Conservation (phyloP, 2,797 vertebrate genomes). For the Sebastiscus albofasciatus region DNA sequence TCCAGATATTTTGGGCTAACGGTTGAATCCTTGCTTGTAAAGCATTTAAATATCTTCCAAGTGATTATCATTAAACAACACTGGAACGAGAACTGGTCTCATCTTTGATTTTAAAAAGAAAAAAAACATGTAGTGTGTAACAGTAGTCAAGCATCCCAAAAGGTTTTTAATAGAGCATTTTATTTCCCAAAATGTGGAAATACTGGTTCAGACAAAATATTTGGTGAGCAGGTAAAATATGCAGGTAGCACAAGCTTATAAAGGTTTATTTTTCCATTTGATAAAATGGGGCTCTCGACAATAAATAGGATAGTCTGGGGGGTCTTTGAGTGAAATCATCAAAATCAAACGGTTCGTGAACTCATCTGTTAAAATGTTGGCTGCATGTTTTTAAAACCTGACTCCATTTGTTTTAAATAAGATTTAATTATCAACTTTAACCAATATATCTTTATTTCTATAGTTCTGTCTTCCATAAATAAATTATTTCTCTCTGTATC, state of each 20-base stretch:
- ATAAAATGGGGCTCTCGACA: slow-evolving; percentile 92
- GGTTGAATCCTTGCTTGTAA: background rate
- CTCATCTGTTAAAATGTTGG: slow-evolving; percentile 70
- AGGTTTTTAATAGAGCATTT: slow-evolving; percentile 89
- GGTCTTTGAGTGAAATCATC: slow-evolving; percentile 73
- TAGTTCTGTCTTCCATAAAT: slow-evolving; percentile 85
- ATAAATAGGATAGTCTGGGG: slow-evolving; percentile 94
- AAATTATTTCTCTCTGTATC: slow-evolving; percentile 90
- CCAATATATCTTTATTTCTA: slow-evolving; percentile 86
- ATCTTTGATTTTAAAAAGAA: background rate
- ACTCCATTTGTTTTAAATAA: slow-evolving; percentile 82
- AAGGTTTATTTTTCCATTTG: slow-evolving; percentile 88
- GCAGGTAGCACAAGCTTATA: slow-evolving; percentile 93
- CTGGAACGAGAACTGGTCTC: background rate
- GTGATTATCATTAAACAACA: background rate
- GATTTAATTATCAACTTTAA: slow-evolving; percentile 78
- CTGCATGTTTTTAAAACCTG: slow-evolving; percentile 64
- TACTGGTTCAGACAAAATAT: slow-evolving; percentile 91
- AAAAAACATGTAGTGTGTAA: background rate
- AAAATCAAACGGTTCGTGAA: slow-evolving; percentile 31
- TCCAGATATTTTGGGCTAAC: background rate
- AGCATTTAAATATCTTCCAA: background rate
- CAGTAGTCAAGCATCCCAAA: slow-evolving; percentile 41
- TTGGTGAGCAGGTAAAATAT: slow-evolving; percentile 92
- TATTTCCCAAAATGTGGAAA: slow-evolving; percentile 95